Base-by-base conservation (phyloP, 2,888 invertebrate genomes). In the Pterostichus madidus region DNA sequence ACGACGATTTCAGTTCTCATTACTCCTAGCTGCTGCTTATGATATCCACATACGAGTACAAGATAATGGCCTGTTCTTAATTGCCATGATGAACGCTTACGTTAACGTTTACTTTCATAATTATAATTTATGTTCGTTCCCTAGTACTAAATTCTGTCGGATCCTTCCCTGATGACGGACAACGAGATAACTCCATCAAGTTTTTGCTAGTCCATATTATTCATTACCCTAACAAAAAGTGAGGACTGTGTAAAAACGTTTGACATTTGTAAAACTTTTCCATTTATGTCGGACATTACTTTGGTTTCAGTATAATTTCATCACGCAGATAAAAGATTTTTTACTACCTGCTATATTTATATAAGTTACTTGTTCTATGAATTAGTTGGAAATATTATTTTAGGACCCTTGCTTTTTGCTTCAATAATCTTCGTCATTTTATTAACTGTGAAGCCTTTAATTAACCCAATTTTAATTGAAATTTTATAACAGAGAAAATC, bases 51-150 rank as follows among this genome's bases (percentile, higher is more conserved):
- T 46, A 71, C 46, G 46, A 15, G 71, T 6, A 17, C 46, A 17
- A 46, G 44, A 71, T 49, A 71, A 46, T 71, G 44, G 17, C 24
- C 13, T 39, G 17, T 8, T 15, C 17, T 24, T 71, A 71, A 71
- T 71, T 71, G 71, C 46, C 46, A 24, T 71, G 46, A 71, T 46
- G 71, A 71, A 46, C 71, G 44, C 71, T 71, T 8, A 46, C 46
- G 46, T 71, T 71, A 15, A 24, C 46, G 11, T 71, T 71, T 49
- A 71, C 71, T 10, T 46, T 71, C n/a, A 46, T 71, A 71, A 71
- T 71, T 71, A 46, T 71, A 71, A 71, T 71, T 71, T 71, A 71
- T 71, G 13, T 49, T 71, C 46, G 53, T 44, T n/a, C 13, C 32
- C 31, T 59, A 39, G 6, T 24, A 59, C 24, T 11, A 24, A 59